Evolutionary conservation across 2,113 vertebrate genomes (phyloP).

Genomic region (Notothenia rossii): DNA sequence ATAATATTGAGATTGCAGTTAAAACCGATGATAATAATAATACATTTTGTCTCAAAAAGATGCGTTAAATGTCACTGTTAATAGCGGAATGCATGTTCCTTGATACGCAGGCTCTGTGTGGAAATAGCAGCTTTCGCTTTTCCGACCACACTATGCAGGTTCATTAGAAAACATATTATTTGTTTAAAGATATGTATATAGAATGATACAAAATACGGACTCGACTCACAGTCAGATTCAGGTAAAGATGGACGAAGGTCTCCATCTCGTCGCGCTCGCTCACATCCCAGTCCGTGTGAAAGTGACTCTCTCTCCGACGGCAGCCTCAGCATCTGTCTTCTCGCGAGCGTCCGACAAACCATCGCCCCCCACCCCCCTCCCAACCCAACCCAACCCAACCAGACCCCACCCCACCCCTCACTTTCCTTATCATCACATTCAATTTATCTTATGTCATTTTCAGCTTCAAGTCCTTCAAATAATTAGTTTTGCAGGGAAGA

Average conservation of each 20-base stretch:
- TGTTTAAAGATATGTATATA: background rate
- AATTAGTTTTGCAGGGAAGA: background rate
- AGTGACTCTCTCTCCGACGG: slow-evolving; percentile 41
- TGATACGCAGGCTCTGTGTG: slow-evolving; percentile 12
- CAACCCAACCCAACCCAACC: slow-evolving; percentile 59
- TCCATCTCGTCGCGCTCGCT: slow-evolving; percentile 67
- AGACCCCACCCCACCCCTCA: slow-evolving; percentile 62
- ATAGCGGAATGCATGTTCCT: background rate
- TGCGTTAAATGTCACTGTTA: background rate
- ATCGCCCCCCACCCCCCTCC: background rate
- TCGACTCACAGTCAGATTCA: slow-evolving; percentile 70
- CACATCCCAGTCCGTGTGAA: slow-evolving; percentile 64
- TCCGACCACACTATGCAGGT: background rate
- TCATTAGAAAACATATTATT: background rate
- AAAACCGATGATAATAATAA: background rate
- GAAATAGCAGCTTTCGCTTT: background rate
- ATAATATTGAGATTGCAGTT: background rate
- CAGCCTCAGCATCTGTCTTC: slow-evolving; percentile 64
- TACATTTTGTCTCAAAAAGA: background rate
- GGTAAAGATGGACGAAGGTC: slow-evolving; percentile 69
- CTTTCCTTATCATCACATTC: slow-evolving; percentile 21
- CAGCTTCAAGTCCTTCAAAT: slow-evolving; percentile 6
- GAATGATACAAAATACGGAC: background rate
- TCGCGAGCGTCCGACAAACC: slow-evolving; percentile 60
- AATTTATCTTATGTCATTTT: slow-evolving; percentile 20